Conservation (phyloP, 2,888 invertebrate species). For the Xanthorhoe spadicearia region DNA sequence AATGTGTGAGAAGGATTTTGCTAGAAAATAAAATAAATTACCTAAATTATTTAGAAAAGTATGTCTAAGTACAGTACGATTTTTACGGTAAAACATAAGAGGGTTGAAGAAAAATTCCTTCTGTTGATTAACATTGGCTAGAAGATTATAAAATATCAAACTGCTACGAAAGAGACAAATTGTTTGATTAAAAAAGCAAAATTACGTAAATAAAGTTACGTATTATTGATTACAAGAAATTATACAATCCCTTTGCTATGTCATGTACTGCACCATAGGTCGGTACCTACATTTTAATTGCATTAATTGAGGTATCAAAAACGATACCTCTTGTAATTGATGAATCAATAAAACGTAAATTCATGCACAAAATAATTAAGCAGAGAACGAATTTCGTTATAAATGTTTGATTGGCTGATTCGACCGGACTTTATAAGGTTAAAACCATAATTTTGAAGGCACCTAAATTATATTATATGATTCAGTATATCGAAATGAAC, state of each 20-base stretch:
- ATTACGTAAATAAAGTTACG: no score
- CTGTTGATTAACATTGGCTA: no score
- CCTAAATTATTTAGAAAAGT: no score
- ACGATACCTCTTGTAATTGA: constrained; percentile 38
- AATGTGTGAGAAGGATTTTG: neutral
- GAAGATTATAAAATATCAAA: no score
- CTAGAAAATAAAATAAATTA: neutral
- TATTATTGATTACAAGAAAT: no score
- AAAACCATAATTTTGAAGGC: constrained; percentile 52
- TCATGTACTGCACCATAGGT: constrained; percentile 4
- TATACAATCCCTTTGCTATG: neutral
- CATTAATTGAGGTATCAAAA: constrained; percentile 42
- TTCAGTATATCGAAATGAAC: constrained; percentile 28
- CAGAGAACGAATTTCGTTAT: constrained; percentile 43
- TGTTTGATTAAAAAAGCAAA: no score
- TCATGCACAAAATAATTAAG: constrained; percentile 44
- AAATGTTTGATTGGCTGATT: constrained; percentile 64
- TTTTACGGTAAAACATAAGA: no score
- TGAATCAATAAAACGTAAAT: constrained; percentile 37
- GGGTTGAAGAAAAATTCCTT: no score
- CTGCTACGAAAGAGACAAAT: no score
- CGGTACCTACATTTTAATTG: constrained; percentile 35
- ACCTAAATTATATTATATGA: constrained; percentile 48
- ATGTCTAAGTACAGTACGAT: no score
- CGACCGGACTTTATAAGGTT: constrained; percentile 57